Conservation (phyloP, 2,888 invertebrate species). For the Drosophila cracens region DNA sequence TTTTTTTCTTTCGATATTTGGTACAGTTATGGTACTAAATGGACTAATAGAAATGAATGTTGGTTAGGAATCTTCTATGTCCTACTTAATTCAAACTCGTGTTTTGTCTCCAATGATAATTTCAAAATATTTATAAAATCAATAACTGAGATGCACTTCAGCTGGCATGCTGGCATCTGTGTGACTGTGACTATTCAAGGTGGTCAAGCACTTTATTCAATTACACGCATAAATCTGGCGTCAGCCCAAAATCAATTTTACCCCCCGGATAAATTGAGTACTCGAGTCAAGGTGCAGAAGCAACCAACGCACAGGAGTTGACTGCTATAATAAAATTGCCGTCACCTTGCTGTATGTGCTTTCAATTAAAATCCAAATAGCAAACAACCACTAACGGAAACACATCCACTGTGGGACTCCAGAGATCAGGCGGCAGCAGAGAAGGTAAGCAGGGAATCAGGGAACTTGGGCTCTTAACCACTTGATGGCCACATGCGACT, state of each 20-base stretch:
- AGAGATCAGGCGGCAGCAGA: neutral
- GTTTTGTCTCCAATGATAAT: neutral
- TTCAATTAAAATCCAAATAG: slow-evolving; percentile 74
- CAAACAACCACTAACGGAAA: slow-evolving; percentile 51
- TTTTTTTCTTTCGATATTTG: neutral
- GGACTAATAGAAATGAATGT: neutral
- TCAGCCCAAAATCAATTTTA: slow-evolving; percentile 12
- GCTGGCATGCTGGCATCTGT: neutral
- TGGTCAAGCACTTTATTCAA: slow-evolving; percentile 21
- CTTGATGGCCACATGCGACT: slow-evolving; percentile 55
- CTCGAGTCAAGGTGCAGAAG: slow-evolving; percentile 25
- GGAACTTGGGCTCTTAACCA: slow-evolving; percentile 19
- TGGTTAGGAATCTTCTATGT: neutral
- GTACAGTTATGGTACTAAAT: neutral
- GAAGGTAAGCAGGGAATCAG: neutral
- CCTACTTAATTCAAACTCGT: neutral
- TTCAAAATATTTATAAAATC: neutral
- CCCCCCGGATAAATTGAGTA: slow-evolving; percentile 45
- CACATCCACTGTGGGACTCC: neutral
- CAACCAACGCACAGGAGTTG: slow-evolving; percentile 12
- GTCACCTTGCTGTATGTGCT: slow-evolving; percentile 22
- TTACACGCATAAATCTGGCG: slow-evolving; percentile 16
- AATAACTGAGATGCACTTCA: neutral
- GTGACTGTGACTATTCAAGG: slow-evolving; percentile 11
- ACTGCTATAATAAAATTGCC: neutral